Conservation (phyloP, 2,888 invertebrate genomes). For the Dysmachus trigonus region DNA sequence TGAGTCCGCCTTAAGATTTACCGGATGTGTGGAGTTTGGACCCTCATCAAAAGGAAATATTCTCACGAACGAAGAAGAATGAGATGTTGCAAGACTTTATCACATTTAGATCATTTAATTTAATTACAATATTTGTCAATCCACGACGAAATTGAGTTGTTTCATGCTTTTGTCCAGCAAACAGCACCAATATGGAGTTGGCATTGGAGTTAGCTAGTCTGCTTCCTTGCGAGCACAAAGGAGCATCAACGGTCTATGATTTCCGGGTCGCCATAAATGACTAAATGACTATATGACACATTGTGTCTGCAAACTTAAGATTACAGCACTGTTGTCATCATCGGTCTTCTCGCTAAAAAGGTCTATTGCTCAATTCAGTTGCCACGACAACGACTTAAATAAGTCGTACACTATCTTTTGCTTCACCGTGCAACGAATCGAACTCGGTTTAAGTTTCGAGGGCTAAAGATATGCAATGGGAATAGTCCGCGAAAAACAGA, state of each 20-base stretch:
- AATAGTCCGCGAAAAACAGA: background rate
- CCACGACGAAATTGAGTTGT: background rate
- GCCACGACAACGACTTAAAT: background rate
- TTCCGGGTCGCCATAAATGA: background rate
- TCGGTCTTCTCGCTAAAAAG: background rate
- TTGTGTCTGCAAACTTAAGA: background rate
- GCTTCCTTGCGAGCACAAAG: background rate
- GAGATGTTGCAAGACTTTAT: background rate
- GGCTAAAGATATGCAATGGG: background rate
- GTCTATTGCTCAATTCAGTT: background rate
- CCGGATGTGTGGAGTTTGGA: background rate
- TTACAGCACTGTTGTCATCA: background rate
- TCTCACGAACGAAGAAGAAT: background rate
- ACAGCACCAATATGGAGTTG: background rate
- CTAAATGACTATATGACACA: background rate
- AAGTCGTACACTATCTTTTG: background rate
- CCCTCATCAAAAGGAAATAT: background rate
- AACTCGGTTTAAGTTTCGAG: background rate
- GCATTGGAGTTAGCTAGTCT: background rate
- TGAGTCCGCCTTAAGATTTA: background rate
- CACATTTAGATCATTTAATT: background rate
- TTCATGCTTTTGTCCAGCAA: background rate
- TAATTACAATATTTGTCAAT: background rate
- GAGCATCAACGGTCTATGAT: background rate
- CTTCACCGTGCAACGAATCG: background rate